Conservation (phyloP, 2,113 vertebrate genomes). For the Pluvianellus socialis region DNA sequence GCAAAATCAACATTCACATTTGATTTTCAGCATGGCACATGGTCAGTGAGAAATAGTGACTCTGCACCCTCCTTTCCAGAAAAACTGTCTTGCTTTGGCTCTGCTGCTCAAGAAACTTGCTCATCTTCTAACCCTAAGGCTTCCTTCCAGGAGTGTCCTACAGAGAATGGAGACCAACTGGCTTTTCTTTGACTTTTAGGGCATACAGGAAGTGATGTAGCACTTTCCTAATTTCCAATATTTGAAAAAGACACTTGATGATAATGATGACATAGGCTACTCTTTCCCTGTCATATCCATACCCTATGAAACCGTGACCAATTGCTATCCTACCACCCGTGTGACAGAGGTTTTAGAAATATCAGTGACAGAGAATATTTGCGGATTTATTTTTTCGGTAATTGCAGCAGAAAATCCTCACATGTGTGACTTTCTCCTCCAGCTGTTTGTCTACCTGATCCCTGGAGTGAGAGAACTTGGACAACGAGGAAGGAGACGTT, state of each 20-base stretch:
- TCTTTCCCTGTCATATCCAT: background rate
- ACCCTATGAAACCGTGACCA: background rate
- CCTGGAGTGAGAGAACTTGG: background rate
- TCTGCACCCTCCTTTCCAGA: background rate
- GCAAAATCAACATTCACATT: background rate
- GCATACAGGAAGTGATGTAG: background rate
- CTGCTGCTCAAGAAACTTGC: background rate
- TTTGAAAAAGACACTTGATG: background rate
- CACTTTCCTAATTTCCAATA: background rate
- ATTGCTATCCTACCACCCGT: background rate
- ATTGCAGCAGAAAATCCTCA: background rate
- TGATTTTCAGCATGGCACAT: background rate
- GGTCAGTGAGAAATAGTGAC: background rate
- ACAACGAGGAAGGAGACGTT: rapidly evolving
- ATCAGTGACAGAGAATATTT: background rate
- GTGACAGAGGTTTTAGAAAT: background rate
- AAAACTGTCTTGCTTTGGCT: background rate
- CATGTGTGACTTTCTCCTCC: background rate
- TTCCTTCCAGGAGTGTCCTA: background rate
- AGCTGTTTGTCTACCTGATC: background rate
- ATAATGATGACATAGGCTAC: background rate
- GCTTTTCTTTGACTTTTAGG: background rate
- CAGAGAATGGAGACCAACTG: background rate
- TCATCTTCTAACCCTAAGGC: background rate
- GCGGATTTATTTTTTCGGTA: background rate